Evolutionary conservation across 2,113 vertebrate genomes (phyloP).

Genomic region (Gavialis gangeticus): DNA sequence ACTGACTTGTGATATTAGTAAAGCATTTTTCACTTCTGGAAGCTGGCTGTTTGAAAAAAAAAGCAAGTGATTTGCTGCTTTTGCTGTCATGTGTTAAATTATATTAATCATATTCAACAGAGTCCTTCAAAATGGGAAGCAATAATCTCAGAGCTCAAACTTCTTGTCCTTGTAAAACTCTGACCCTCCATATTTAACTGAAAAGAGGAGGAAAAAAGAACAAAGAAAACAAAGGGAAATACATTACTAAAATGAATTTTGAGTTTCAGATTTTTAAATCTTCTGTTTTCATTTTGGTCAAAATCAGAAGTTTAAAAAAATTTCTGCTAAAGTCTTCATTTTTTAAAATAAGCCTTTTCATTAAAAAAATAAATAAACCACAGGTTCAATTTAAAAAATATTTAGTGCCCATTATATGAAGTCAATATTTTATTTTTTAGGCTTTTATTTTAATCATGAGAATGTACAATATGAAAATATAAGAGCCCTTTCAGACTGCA

Average conservation of each 20-base stretch:
- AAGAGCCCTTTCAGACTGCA: conserved; percentile 46
- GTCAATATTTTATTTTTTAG: conserved; percentile 31
- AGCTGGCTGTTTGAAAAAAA: not conserved
- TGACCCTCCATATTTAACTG: not conserved
- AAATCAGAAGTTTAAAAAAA: conserved; percentile 17
- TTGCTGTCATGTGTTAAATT: not conserved
- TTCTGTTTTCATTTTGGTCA: not conserved
- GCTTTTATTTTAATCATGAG: conserved; percentile 35
- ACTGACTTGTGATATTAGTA: not conserved
- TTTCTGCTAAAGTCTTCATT: not conserved
- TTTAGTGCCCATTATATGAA: not conserved
- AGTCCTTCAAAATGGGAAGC: not conserved
- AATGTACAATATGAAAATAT: conserved; percentile 27
- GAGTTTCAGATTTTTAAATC: not conserved
- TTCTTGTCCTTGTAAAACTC: not conserved
- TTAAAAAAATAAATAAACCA: not conserved
- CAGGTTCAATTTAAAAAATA: not conserved
- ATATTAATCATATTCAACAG: not conserved
- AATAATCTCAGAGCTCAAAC: not conserved
- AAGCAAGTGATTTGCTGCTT: not conserved
- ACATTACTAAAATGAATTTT: not conserved
- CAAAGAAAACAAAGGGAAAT: not conserved
- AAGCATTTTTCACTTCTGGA: not conserved
- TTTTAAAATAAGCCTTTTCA: not conserved
- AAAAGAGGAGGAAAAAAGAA: not conserved